Percentiles rank a stretch among this genome's conserved stretches.
Conservation (phyloP, 2,888 invertebrate genomes). For the Baronia brevicornis region DNA sequence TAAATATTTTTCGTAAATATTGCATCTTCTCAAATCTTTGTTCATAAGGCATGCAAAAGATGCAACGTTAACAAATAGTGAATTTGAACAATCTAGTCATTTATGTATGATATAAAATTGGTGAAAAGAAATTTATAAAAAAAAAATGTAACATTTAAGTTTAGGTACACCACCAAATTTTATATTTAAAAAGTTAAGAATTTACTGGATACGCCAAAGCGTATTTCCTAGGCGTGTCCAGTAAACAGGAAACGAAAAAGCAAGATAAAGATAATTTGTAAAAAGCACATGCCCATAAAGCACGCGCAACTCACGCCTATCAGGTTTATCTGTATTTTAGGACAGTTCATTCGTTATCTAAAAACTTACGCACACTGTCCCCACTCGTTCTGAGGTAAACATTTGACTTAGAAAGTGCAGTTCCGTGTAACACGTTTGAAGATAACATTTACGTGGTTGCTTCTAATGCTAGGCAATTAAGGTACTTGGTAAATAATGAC, state of each 20-base stretch:
- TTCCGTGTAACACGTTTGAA: constrained; percentile 65
- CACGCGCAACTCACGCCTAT: constrained; percentile 41
- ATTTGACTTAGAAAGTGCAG: constrained; percentile 74
- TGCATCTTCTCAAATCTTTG: too few species aligned
- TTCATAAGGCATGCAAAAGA: too few species aligned
- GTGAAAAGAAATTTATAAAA: too few species aligned
- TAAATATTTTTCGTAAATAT: too few species aligned
- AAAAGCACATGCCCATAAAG: constrained; percentile 44
- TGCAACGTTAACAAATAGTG: too few species aligned
- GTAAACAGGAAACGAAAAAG: constrained; percentile 42
- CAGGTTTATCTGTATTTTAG: constrained; percentile 48
- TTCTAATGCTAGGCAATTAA: constrained; percentile 54
- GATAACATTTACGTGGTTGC: constrained; percentile 56
- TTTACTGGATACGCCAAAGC: too few species aligned
- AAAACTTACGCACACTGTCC: constrained; percentile 45
- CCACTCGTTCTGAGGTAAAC: constrained; percentile 63
- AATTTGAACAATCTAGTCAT: too few species aligned
- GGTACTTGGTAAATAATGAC: constrained; percentile 43
- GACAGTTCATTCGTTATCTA: constrained; percentile 65
- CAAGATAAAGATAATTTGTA: constrained; percentile 56
- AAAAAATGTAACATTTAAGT: too few species aligned
- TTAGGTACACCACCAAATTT: too few species aligned
- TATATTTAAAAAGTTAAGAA: too few species aligned
- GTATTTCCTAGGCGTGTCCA: constrained; percentile 39
- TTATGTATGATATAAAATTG: too few species aligned